These are phyloP conservation scores for Drosophila truncata DNA, from an alignment of 1,140 invertebrate genomes.

Conservation along the genomic window DNA sequence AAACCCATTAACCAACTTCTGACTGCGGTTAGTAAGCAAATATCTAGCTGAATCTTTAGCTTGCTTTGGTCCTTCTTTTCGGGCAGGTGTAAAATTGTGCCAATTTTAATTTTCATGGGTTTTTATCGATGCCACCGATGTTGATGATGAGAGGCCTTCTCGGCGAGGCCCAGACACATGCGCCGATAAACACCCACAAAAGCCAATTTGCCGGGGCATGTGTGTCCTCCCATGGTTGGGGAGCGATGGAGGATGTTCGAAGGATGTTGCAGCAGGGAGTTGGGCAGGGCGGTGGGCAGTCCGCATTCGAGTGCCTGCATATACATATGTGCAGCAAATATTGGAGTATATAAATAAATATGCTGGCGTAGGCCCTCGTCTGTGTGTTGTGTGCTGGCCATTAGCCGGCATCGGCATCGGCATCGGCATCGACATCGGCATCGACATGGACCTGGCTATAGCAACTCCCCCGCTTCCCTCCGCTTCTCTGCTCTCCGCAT, in stretches of 20 bases:
- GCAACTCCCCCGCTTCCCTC: constrained; percentile 20
- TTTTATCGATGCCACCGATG: constrained; percentile 51
- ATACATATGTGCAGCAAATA: constrained; percentile 38
- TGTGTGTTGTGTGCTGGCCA: constrained; percentile 16
- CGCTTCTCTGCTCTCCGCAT: constrained; percentile 31
- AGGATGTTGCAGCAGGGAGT: neutral
- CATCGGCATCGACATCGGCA: constrained; percentile 3
- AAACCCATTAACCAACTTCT: neutral
- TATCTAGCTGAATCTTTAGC: constrained; percentile 3
- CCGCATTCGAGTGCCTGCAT: constrained; percentile 4
- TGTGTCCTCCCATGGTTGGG: neutral
- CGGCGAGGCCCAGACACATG: constrained; percentile 24
- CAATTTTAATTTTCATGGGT: constrained; percentile 61
- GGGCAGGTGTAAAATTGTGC: constrained; percentile 51
- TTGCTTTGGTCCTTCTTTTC: neutral
- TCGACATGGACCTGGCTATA: constrained; percentile 21
- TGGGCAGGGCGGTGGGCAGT: neutral
- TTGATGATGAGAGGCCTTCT: constrained; percentile 15
- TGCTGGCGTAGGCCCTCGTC: constrained; percentile 22
- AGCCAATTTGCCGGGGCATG: constrained; percentile 55
- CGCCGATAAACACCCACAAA: constrained; percentile 48
- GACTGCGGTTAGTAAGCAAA: neutral
- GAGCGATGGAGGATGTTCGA: neutral
- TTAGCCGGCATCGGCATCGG: constrained; percentile 30
- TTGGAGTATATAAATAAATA: constrained; percentile 49